Conservation (phyloP, 2,797 vertebrate genomes). For the Heteromormyrus szaboi region DNA sequence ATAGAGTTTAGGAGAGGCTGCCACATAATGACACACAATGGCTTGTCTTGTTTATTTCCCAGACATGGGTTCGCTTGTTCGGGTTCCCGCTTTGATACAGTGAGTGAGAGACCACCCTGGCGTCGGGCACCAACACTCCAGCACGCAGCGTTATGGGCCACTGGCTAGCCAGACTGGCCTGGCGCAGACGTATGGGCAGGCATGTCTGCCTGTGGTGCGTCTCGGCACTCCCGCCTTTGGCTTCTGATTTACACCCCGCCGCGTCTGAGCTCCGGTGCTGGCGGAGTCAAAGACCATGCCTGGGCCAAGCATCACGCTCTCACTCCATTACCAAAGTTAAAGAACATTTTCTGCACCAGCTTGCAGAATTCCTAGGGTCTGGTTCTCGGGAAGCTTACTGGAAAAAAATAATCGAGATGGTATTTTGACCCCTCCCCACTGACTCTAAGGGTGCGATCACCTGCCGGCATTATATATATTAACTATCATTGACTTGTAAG, state of each 20-base stretch:
- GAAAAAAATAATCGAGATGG: background rate
- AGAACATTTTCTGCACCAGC: slow-evolving; percentile 25
- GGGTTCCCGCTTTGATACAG: background rate
- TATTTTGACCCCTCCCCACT: background rate
- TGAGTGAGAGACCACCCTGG: background rate
- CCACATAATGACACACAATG: background rate
- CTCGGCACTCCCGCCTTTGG: background rate
- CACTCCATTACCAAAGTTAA: slow-evolving; percentile 20
- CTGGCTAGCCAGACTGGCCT: background rate
- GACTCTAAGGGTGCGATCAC: background rate
- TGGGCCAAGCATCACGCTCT: slow-evolving; percentile 18
- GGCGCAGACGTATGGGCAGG: background rate
- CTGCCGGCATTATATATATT: background rate
- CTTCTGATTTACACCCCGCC: background rate
- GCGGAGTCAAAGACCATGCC: background rate
- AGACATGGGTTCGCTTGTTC: background rate
- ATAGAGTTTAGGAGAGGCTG: background rate
- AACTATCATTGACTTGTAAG: background rate
- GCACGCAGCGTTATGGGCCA: background rate
- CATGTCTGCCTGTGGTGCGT: background rate
- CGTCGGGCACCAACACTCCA: background rate
- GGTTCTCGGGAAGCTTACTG: background rate
- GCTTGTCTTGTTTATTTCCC: background rate
- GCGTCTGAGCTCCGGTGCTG: background rate
- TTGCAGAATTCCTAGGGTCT: slow-evolving; percentile 23